phyloP scores from a whole-genome alignment of 2,113 vertebrate species.

The Corythoichthys haematopterus region DNA sequence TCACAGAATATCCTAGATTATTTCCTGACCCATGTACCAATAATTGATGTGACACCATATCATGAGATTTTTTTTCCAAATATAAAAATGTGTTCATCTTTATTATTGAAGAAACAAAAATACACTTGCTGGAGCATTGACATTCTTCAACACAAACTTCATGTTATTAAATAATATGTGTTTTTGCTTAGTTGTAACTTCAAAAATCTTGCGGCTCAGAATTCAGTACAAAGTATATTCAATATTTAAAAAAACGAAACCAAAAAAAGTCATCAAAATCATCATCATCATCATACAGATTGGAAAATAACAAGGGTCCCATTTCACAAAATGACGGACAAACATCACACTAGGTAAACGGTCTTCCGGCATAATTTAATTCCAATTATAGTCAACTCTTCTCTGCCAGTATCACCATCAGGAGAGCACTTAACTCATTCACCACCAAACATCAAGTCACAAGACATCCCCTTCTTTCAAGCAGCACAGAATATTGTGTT shows the following conservation, averaged over 20 bases:
- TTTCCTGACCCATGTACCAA: too few relatives aligned
- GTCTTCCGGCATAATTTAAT: too few relatives aligned
- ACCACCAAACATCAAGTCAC: too few relatives aligned
- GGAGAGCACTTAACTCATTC: too few relatives aligned
- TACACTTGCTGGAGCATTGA: slow-evolving; percentile 1
- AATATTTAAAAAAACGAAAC: neutral
- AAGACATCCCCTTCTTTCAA: too few relatives aligned
- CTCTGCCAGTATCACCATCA: too few relatives aligned
- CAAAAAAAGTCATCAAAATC: neutral
- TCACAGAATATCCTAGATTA: too few relatives aligned
- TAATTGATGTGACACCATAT: too few relatives aligned
- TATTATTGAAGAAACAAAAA: slow-evolving; percentile 20
- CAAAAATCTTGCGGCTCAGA: neutral
- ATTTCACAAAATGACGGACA: too few relatives aligned
- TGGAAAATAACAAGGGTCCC: neutral
- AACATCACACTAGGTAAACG: too few relatives aligned
- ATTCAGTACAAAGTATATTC: neutral
- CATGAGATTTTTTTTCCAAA: neutral
- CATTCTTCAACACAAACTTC: slow-evolving; percentile 9
- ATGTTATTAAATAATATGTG: neutral
- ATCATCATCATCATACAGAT: neutral
- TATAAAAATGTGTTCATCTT: slow-evolving; percentile 15
- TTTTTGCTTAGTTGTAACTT: neutral
- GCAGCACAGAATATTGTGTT: too few relatives aligned
- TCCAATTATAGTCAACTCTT: too few relatives aligned